A percentile compares a stretch with the other conserved stretches of the same genome.
Conservation (phyloP, 2,888 invertebrate genomes). For the Harpalus rubripes region DNA sequence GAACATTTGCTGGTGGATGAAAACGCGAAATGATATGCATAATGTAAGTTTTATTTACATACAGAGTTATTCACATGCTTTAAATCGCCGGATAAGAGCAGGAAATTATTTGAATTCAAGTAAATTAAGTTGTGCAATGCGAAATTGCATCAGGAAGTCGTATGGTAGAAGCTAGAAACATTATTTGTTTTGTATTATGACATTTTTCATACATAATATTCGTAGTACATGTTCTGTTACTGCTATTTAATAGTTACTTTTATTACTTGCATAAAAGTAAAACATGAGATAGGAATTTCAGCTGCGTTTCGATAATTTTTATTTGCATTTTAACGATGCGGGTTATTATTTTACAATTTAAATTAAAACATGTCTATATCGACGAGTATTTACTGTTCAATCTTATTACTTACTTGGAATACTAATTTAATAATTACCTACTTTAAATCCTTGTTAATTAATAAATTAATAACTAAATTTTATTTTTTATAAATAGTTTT, state of each 20-base stretch:
- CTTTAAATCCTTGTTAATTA: too few species aligned
- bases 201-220: too few species aligned
- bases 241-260: background rate
- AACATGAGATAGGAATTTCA: background rate
- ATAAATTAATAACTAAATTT: too few species aligned
- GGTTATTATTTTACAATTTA: background rate
- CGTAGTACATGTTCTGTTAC: too few species aligned
- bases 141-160: background rate
- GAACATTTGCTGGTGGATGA: background rate
- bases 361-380: background rate
- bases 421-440: too few species aligned
- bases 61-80: background rate
- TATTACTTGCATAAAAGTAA: background rate
- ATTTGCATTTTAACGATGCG: constrained; percentile 13
- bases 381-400: too few species aligned
- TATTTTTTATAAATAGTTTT: too few species aligned
- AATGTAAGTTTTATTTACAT: background rate
- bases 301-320: constrained; percentile 14
- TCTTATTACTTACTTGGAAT: too few species aligned
- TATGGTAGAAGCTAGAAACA: too few species aligned
- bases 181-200: too few species aligned
- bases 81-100: background rate
- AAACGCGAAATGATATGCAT: background rate
- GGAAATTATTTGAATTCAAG: background rate
- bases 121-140: background rate